phyloP scores from a whole-genome alignment of 2,888 invertebrate species.

The Lordiphosa fenestrarum region DNA sequence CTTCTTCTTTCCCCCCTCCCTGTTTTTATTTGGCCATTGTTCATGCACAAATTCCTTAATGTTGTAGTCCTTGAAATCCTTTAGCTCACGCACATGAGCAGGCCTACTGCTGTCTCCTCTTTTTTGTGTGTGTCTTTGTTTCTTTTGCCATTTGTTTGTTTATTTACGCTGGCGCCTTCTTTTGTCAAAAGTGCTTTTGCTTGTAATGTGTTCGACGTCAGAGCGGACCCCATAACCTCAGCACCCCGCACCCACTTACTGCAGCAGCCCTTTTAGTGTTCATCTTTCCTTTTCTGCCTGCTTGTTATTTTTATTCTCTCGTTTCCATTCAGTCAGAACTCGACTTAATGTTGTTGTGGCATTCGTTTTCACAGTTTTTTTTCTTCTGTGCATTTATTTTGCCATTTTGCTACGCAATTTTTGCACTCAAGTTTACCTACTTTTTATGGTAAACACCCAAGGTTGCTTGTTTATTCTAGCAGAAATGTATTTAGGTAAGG shows the following conservation, averaged over 20 bases:
- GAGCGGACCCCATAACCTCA: slow-evolving; percentile 29
- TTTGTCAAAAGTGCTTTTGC: slow-evolving; percentile 75
- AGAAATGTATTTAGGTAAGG: slow-evolving; percentile 75
- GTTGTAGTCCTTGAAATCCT: slow-evolving; percentile 72
- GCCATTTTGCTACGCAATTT: slow-evolving; percentile 57
- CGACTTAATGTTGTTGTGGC: slow-evolving; percentile 43
- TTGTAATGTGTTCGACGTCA: slow-evolving; percentile 74
- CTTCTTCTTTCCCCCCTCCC: too few relatives aligned
- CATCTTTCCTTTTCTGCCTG: slow-evolving; percentile 36
- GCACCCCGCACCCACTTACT: slow-evolving; percentile 1
- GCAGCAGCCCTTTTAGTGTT: slow-evolving; percentile 8
- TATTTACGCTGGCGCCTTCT: slow-evolving; percentile 73
- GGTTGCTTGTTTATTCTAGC: slow-evolving; percentile 76
- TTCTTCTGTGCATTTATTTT: slow-evolving; percentile 11
- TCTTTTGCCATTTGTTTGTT: slow-evolving; percentile 70
- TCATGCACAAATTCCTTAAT: slow-evolving; percentile 71
- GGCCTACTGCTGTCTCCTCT: slow-evolving; percentile 43
- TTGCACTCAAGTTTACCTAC: slow-evolving; percentile 76
- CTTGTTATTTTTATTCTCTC: slow-evolving; percentile 59
- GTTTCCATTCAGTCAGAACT: slow-evolving; percentile 46
- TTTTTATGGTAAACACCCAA: slow-evolving; percentile 76
- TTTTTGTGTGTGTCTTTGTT: slow-evolving; percentile 51
- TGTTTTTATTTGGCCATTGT: slow-evolving; percentile 50
- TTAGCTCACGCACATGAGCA: slow-evolving; percentile 46
- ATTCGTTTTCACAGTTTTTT: slow-evolving; percentile 57